A percentile compares a stretch with the other conserved stretches of the same genome.
phyloP scores from a whole-genome alignment of 1,140 invertebrate genomes.

The Sitophilus oryzae region DNA sequence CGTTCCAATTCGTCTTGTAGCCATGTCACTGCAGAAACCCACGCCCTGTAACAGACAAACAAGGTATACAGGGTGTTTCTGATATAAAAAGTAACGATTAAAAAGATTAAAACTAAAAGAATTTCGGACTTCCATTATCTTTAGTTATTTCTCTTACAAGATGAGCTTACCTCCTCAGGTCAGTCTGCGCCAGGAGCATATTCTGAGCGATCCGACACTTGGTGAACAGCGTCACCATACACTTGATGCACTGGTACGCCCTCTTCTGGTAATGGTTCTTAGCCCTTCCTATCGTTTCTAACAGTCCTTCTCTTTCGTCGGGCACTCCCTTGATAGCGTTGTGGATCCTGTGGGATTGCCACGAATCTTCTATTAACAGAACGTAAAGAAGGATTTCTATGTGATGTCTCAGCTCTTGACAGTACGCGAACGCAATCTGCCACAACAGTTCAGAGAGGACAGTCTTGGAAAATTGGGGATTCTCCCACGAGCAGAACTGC shows the following conservation, averaged over 20 bases:
- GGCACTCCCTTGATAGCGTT: constrained; percentile 77
- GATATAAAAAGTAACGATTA: no score
- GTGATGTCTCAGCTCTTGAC: constrained; percentile 88
- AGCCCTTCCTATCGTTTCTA: constrained; percentile 86
- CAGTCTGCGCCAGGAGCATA: constrained; percentile 68
- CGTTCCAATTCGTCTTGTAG: constrained; percentile 87
- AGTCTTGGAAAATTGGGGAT: constrained; percentile 83
- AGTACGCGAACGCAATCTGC: constrained; percentile 92
- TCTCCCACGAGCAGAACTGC: constrained; percentile 95
- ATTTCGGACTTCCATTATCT: no score
- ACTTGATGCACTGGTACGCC: constrained; percentile 95
- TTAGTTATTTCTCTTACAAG: no score
- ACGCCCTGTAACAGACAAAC: constrained; percentile 57
- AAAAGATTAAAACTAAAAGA: no score
- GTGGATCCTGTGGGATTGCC: constrained; percentile 89
- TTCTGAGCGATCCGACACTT: constrained; percentile 70
- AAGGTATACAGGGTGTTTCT: no score
- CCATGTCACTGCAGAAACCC: constrained; percentile 86
- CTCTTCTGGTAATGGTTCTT: constrained; percentile 95
- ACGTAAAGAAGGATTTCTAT: constrained; percentile 84
- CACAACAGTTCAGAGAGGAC: constrained; percentile 87
- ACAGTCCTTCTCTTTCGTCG: constrained; percentile 86
- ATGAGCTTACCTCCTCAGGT: constrained; percentile 73
- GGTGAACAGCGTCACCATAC: constrained; percentile 83
- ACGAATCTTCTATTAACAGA: constrained; percentile 87